Evolutionary conservation across 2,113 vertebrate genomes (phyloP), one percentile per base, ranked within the genome.

Genomic region (Gymnorhina tibicen): DNA sequence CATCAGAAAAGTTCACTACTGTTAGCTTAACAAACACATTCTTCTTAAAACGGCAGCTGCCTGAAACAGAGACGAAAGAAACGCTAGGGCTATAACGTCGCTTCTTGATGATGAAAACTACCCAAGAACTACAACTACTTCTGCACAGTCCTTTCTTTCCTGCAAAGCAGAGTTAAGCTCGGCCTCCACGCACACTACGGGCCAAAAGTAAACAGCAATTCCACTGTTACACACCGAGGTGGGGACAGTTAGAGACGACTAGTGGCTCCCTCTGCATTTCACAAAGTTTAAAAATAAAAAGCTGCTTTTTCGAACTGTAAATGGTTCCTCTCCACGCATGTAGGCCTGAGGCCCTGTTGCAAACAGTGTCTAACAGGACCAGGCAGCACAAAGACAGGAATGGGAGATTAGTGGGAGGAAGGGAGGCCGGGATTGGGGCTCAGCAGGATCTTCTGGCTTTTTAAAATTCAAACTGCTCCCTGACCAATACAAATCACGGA

Each of bases 311-410:
- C 32, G 35, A 87, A 86, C 85, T n/a, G 49, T 85, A 91, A 97
- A 96, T 85, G 82, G 90, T 96, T 96, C 82, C 93, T 94, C 86
- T 92, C 92, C 93, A 72, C 49, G 75, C 68, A 94, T 21, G 96
- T 60, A 89, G 87, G 87, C 87, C 53, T 59, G 87, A 89, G 87
- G 87, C 53, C 78, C 87, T 89, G 78, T 82, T 82, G 69, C 87
- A 89, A 89, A 89, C 87, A 89, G 84, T 70, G 79, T 82, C 66
- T 97, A 97, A 98, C 97, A 97, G 98, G 97, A 98, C 98, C 97
- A 97, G 97, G 98, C 98, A 98, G 98, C 98, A 98, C 98, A 98
- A 98, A 98, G 98, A 97, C 98, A 98, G 97, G 97, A 98, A 98
- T 96, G 97, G 97, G 97, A 98, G 98, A 98, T 98, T 97, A 98